These are phyloP conservation scores for Alfaro cultratus DNA, from an alignment of 2,797 vertebrate genomes.

Conservation along the genomic window DNA sequence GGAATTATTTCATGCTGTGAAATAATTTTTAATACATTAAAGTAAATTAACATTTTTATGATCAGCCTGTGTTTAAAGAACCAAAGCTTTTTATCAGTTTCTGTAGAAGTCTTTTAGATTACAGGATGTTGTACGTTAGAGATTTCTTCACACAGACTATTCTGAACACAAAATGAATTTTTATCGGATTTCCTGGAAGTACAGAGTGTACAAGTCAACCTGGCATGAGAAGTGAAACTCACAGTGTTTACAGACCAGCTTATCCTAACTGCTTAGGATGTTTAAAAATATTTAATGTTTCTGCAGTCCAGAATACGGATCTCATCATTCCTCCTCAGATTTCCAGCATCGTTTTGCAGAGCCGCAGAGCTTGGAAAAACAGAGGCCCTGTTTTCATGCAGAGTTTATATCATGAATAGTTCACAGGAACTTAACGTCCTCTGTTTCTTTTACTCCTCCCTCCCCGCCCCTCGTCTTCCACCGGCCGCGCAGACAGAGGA, in stretches of 20 bases:
- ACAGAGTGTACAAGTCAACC: neutral
- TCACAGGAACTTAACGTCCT: conserved; percentile 60
- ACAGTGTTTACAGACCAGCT: neutral
- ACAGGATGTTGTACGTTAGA: neutral
- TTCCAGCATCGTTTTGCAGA: neutral
- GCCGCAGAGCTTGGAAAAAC: neutral
- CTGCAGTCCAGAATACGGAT: neutral
- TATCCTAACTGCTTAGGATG: neutral
- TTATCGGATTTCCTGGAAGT: neutral
- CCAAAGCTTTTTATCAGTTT: neutral
- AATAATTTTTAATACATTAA: neutral
- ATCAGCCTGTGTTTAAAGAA: neutral
- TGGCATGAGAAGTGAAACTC: conserved; percentile 2
- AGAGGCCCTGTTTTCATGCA: neutral
- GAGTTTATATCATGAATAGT: conserved; percentile 14
- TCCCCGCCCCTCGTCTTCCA: conserved; percentile 53
- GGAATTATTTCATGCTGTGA: neutral
- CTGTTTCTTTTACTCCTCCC: conserved; percentile 43
- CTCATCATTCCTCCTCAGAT: neutral
- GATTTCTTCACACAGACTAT: neutral
- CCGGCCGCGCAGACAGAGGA: conserved; percentile 87
- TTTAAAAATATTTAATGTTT: neutral
- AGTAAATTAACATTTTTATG: neutral
- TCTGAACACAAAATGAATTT: conserved; percentile 4
- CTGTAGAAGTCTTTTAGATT: neutral